phyloP scores from a whole-genome alignment of 1,140 invertebrate genomes.

The Colletes gigas region DNA sequence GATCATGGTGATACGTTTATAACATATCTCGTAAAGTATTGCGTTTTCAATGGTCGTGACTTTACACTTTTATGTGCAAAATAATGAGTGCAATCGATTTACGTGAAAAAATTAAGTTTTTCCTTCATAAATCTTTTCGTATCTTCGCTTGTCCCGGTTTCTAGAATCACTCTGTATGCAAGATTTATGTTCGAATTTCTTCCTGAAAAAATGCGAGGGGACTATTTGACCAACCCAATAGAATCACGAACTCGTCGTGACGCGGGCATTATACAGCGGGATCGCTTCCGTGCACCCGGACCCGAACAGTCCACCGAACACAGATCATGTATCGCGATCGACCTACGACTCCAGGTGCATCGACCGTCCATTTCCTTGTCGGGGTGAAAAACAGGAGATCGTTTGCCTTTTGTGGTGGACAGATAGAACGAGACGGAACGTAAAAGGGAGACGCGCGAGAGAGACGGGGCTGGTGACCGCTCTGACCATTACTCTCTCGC shows the following conservation, averaged over 20 bases:
- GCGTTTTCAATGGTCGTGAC: no score
- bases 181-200: no score
- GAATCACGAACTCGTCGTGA: not conserved
- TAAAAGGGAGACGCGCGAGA: conserved; percentile 3
- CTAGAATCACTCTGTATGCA: no score
- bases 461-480: conserved; percentile 15
- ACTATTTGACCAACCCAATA: no score
- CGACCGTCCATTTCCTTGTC: conserved; percentile 41
- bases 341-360: conserved; percentile 28
- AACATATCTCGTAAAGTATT: no score
- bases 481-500: conserved; percentile 33
- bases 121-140: no score
- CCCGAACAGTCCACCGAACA: not conserved
- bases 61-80: no score
- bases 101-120: no score
- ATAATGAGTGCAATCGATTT: no score
- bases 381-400: conserved; percentile 49
- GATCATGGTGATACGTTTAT: no score
- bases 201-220: no score
- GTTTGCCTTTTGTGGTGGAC: conserved; percentile 30
- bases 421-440: conserved; percentile 5
- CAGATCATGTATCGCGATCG: conserved; percentile 25
- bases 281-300: not conserved
- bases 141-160: no score
- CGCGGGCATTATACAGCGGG: not conserved